Evolutionary conservation across 37 sponge, comb jelly and placozoan species (phyloP).

Genomic region (Amphimedon queenslandica): DNA sequence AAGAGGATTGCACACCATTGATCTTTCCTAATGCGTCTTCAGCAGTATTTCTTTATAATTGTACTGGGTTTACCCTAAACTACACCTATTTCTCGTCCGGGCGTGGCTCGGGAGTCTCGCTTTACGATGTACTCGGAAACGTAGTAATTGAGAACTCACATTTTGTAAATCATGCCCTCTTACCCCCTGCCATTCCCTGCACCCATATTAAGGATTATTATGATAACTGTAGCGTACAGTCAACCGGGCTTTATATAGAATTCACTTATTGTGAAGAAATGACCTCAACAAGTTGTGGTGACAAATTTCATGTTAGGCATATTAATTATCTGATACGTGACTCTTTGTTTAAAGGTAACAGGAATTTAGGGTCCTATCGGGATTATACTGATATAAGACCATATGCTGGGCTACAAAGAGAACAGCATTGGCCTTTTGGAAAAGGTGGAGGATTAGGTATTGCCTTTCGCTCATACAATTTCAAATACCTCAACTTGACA

Average conservation of each 20-base stretch:
- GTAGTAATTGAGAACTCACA: not conserved
- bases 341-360: constrained; percentile 8
- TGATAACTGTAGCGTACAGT: constrained; percentile 5
- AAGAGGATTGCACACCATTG: not conserved
- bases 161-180: not conserved
- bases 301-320: not conserved
- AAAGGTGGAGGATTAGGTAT: constrained; percentile 21
- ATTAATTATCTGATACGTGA: not conserved
- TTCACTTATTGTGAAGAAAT: not conserved
- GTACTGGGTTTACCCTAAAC: not conserved
- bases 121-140: constrained; percentile 22
- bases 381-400: not conserved
- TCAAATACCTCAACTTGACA: not conserved
- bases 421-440: constrained; percentile 20
- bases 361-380: constrained; percentile 1
- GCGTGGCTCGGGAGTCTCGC: constrained; percentile 17
- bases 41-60: constrained; percentile 22
- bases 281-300: not conserved
- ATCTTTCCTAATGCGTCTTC: not conserved
- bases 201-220: too few species aligned
- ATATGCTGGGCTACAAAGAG: not conserved
- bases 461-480: not conserved
- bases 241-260: constrained; percentile 14
- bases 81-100: constrained; percentile 1
- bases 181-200: not conserved